Conservation (phyloP, 2,888 invertebrate genomes). For the Athalia rosae region DNA sequence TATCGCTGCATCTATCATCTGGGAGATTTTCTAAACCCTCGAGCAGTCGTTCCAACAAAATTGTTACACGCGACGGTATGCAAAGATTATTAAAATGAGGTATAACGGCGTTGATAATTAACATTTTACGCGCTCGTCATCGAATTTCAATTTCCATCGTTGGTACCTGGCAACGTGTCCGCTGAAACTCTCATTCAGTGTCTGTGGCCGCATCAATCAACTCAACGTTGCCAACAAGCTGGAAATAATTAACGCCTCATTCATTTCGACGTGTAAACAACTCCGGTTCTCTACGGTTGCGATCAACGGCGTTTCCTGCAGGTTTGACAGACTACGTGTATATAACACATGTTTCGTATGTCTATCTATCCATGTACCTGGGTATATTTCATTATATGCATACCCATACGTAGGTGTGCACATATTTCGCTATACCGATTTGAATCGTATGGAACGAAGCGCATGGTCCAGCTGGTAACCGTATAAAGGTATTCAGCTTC, state of each 20-base stretch:
- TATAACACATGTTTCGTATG: neutral
- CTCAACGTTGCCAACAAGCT: conserved; percentile 52
- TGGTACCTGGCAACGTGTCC: conserved; percentile 44
- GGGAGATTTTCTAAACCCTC: too few species aligned
- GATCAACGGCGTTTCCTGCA: conserved; percentile 22
- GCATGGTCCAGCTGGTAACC: conserved; percentile 23
- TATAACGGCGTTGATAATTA: conserved; percentile 52
- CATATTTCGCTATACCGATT: conserved; percentile 8
- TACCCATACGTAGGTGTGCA: neutral
- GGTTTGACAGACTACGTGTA: conserved; percentile 19
- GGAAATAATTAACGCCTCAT: conserved; percentile 58
- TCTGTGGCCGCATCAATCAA: conserved; percentile 61
- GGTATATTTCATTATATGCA: neutral
- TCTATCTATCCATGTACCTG: too few species aligned
- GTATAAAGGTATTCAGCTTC: conserved; percentile 16
- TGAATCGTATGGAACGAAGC: conserved; percentile 16
- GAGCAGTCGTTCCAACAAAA: too few species aligned
- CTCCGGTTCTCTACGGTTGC: conserved; percentile 7
- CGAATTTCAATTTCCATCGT: conserved; percentile 59
- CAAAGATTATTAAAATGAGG: neutral
- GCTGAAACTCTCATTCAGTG: conserved; percentile 58
- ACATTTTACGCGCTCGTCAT: conserved; percentile 61
- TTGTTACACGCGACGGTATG: neutral
- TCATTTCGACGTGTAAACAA: conserved; percentile 47
- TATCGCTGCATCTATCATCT: too few species aligned